Evolutionary conservation across 2,797 vertebrate genomes (phyloP), one percentile per base, ranked within the genome.

Genomic region (Trichosurus vulpecula): DNA sequence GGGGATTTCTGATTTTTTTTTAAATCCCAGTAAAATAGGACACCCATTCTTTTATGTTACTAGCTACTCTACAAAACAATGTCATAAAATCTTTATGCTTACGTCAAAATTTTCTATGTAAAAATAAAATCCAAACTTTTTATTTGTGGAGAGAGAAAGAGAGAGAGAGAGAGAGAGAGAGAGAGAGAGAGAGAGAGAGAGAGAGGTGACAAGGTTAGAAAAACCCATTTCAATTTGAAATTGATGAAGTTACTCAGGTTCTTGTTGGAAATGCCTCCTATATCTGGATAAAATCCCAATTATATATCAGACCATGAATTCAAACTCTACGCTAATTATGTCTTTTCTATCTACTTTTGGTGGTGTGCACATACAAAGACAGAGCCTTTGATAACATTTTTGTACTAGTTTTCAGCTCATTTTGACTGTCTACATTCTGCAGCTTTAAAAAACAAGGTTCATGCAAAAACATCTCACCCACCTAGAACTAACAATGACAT

Each of bases 71-170:
- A 91, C 52, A 61, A 96, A 95, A 95, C 6, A 91, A 29, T 52
- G 1, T 14, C 53, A 95, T 56, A 55, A 92, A 61, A 81, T 94
- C 27, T 56, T 87, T n/a, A 11, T 51, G 16, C 61, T 61, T 29
- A 14, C 25, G 13, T 94, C 92, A n/a, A n/a, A 52, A 90, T 66
- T 92, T 96, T 96, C 52, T 89, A n/a, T 52, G 2, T 91, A 56
- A 31, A 92, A 94, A 61, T 9, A 57, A 90, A 58, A 90, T 22
- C 66, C 58, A 93, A 29, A 94, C 94, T 91, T 81, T n/a, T n/a
- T n/a, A n/a, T n/a, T n/a, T n/a, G n/a, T n/a, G n/a, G n/a, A 55
- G 54, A 55, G 0, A 22, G 16, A 55, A 16, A 16, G 14, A 55
- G 25, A 56, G 55, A 27, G 25, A 56, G 25, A 56, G 29, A 30